These are phyloP conservation scores for Drosophila nannoptera DNA, from an alignment of 1,140 invertebrate genomes.

Conservation along the genomic window DNA sequence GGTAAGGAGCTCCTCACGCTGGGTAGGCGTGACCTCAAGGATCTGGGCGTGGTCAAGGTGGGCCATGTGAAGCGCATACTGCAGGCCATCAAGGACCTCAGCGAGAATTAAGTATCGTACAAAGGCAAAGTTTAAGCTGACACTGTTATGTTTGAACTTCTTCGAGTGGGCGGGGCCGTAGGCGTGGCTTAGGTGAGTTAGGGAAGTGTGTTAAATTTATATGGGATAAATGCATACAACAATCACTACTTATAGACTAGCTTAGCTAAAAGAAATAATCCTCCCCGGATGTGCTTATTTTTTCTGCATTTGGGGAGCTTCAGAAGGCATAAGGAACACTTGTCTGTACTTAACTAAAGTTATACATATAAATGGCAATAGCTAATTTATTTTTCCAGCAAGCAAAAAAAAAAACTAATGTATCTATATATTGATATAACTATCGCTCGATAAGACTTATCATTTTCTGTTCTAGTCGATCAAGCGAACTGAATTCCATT, in stretches of 20 bases:
- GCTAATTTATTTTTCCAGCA: conserved; percentile 33
- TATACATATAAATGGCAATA: conserved; percentile 28
- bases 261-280: conserved; percentile 50
- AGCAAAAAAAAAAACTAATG: conserved; percentile 3
- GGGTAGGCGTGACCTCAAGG: conserved; percentile 91
- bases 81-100: conserved; percentile 92
- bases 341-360: conserved; percentile 17
- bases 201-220: conserved; percentile 40
- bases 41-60: conserved; percentile 94
- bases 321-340: conserved; percentile 24
- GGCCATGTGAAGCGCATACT: conserved; percentile 96
- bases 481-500: conserved; percentile 34
- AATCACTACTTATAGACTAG: conserved; percentile 76
- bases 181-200: conserved; percentile 27
- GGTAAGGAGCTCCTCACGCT: conserved; percentile 93
- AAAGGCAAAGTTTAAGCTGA: conserved; percentile 45
- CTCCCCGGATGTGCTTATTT: conserved; percentile 7
- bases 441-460: conserved; percentile 27
- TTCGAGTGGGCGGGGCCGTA: background rate
- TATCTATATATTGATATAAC: conserved; percentile 4
- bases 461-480: conserved; percentile 31
- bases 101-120: conserved; percentile 68
- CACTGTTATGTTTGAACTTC: conserved; percentile 15
- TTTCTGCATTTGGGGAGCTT: conserved; percentile 8
- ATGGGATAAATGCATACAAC: conserved; percentile 68